Conservation (phyloP, 2,113 vertebrate genomes). For the Stegostoma tigrinum region DNA sequence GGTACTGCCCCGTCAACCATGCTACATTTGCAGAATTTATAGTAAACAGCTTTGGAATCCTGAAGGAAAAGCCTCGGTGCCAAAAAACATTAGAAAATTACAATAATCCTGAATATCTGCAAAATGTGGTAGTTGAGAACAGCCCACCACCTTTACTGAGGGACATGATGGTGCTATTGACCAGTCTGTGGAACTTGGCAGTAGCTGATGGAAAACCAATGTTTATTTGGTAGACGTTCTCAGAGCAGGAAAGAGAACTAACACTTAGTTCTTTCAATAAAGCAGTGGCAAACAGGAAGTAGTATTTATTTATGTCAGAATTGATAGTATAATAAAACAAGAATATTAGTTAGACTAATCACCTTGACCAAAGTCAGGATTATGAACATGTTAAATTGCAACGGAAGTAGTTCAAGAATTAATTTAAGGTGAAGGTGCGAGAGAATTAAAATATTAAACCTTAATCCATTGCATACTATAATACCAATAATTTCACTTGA, state of each 20-base stretch:
- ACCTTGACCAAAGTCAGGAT: neutral
- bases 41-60: conserved; percentile 65
- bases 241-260: neutral
- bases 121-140: conserved; percentile 37
- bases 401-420: neutral
- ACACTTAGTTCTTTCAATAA: neutral
- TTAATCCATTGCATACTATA: neutral
- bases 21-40: conserved; percentile 57
- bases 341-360: neutral
- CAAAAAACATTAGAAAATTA: conserved; percentile 25
- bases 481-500: neutral
- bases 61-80: conserved; percentile 47
- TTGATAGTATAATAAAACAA: neutral
- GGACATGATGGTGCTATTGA: conserved; percentile 55
- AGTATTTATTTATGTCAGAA: neutral
- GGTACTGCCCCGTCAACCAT: conserved; percentile 56
- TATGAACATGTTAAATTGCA: neutral
- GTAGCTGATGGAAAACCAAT: conserved; percentile 55
- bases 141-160: conserved; percentile 48
- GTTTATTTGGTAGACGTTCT: conserved; percentile 55
- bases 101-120: conserved; percentile 46
- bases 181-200: conserved; percentile 58
- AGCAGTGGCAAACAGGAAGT: neutral
- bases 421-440: neutral
- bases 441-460: neutral